Evolutionary conservation across 2,888 invertebrate species (phyloP).

Genomic region (Spilosoma lubricipeda): DNA sequence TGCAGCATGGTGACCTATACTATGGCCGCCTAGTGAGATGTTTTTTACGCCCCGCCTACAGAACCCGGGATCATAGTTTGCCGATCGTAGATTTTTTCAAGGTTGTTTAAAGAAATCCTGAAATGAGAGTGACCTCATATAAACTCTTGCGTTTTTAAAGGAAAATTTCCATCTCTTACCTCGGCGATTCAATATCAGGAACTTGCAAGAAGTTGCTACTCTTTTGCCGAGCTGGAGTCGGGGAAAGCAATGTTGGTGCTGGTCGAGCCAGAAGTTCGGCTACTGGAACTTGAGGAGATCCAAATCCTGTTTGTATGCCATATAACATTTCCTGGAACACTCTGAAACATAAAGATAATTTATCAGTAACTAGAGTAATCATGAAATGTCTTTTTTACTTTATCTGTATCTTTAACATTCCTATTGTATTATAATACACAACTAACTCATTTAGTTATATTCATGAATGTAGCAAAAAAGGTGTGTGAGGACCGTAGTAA

Average conservation of each 20-base stretch:
- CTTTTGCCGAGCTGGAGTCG: slow-evolving; percentile 94
- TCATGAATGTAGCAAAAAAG: too few relatives aligned
- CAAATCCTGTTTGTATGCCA: slow-evolving; percentile 97
- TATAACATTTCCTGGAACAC: slow-evolving; percentile 98
- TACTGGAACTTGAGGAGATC: slow-evolving; percentile 96
- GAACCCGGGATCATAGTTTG: too few relatives aligned
- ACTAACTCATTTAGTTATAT: too few relatives aligned
- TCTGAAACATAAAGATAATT: slow-evolving; percentile 70
- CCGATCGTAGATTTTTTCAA: too few relatives aligned
- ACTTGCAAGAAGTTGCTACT: slow-evolving; percentile 97
- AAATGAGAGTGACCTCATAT: not conserved
- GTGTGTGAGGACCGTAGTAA: too few relatives aligned
- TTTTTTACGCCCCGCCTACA: too few relatives aligned
- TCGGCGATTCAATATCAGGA: slow-evolving; percentile 94
- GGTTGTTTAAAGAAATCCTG: too few relatives aligned
- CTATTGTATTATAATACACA: too few relatives aligned
- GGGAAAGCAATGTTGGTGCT: slow-evolving; percentile 94
- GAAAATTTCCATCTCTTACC: slow-evolving; percentile 55
- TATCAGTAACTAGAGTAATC: not conserved
- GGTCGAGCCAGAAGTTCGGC: slow-evolving; percentile 95
- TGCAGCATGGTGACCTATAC: too few relatives aligned
- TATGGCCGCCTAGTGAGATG: too few relatives aligned
- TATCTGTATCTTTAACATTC: too few relatives aligned
- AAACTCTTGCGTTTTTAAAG: not conserved
- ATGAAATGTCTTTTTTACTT: not conserved